Conservation (phyloP, 2,888 invertebrate species). For the Cephus pulcher region DNA sequence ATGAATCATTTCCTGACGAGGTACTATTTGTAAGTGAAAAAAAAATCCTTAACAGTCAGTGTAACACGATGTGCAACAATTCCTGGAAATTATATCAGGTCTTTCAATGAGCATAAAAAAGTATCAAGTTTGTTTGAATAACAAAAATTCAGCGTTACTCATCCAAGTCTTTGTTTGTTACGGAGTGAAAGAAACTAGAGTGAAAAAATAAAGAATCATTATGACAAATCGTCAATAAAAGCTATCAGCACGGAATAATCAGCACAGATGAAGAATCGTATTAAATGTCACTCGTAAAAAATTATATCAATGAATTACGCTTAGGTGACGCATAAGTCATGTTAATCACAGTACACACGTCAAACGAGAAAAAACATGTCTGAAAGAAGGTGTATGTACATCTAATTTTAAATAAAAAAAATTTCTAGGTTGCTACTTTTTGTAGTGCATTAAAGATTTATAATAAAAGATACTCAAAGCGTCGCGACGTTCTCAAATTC, state of each 20-base stretch:
- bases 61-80: background rate
- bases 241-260: background rate
- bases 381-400: background rate
- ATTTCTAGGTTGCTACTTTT: background rate
- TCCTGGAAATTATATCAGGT: background rate
- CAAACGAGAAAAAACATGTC: background rate
- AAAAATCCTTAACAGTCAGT: background rate
- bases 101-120: background rate
- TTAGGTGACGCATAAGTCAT: background rate
- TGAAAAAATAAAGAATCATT: background rate
- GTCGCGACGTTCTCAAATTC: background rate
- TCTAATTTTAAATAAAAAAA: background rate
- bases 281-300: background rate
- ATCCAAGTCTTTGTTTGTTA: background rate
- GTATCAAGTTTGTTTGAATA: background rate
- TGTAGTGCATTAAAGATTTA: background rate
- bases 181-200: background rate
- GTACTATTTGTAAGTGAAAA: background rate
- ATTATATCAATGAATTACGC: background rate
- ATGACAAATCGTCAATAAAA: background rate
- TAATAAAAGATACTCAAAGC: background rate
- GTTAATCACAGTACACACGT: background rate
- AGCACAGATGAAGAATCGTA: background rate
- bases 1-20: background rate
- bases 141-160: background rate